Conservation (phyloP, 2,888 invertebrate species). For the Scaptomyza flava region DNA sequence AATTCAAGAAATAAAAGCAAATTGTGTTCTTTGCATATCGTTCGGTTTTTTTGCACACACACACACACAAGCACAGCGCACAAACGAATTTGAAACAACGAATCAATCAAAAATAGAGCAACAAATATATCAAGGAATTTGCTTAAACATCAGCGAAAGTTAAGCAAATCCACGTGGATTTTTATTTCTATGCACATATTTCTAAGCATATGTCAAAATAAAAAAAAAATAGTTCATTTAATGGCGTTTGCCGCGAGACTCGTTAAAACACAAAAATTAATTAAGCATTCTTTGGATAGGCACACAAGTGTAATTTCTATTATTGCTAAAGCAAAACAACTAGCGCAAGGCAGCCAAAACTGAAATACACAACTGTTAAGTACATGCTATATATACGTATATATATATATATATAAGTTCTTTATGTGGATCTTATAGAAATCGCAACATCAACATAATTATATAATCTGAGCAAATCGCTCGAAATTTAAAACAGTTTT, state of each 20-base stretch:
- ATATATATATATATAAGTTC: constrained; percentile 1
- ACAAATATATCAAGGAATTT: constrained; percentile 27
- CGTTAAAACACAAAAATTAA: constrained; percentile 32
- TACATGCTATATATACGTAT: constrained; percentile 4
- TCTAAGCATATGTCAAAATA: constrained; percentile 19
- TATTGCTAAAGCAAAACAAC: constrained; percentile 51
- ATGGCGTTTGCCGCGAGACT: constrained; percentile 63
- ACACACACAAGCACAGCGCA: constrained; percentile 47
- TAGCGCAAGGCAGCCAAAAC: constrained; percentile 61
- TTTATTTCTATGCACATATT: constrained; percentile 25
- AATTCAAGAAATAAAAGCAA: constrained; percentile 30
- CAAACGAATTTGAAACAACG: constrained; percentile 63
- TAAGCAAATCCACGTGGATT: constrained; percentile 55
- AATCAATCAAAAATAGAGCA: constrained; percentile 39
- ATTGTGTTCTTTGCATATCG: constrained; percentile 27
- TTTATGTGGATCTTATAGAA: constrained; percentile 12
- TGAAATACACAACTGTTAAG: constrained; percentile 19
- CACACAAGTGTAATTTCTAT: constrained; percentile 46
- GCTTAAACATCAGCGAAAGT: constrained; percentile 4
- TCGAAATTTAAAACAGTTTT: constrained; percentile 38
- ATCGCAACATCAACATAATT: constrained; percentile 45
- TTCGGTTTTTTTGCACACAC: constrained; percentile 33
- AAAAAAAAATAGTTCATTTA: constrained; percentile 21
- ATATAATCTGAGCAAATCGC: constrained; percentile 55
- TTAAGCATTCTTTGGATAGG: constrained; percentile 37